phyloP scores from a whole-genome alignment of 1,140 invertebrate species.

The Zaprionus inermis region DNA sequence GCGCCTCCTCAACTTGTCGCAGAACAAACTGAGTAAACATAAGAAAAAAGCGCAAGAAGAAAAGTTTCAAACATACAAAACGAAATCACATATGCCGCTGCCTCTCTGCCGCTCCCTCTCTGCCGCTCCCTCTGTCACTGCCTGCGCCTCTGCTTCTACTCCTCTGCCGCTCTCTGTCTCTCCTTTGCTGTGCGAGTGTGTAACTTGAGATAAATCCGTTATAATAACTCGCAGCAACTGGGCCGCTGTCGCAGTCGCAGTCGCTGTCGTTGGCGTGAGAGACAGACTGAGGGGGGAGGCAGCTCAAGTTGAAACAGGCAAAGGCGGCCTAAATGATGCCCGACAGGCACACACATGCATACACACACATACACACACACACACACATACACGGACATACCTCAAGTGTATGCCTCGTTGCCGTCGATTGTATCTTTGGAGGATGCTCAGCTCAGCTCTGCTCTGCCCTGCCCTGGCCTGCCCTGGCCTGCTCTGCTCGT shows the following conservation, averaged over 20 bases:
- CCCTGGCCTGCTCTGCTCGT: neutral
- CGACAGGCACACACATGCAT: conserved; percentile 44
- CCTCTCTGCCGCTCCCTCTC: conserved; percentile 20
- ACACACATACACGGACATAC: conserved; percentile 34
- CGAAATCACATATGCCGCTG: conserved; percentile 60
- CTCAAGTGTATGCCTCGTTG: conserved; percentile 40
- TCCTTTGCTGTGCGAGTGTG: conserved; percentile 23
- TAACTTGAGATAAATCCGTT: conserved; percentile 82
- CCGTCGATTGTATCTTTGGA: conserved; percentile 74
- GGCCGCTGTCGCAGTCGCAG: conserved; percentile 29
- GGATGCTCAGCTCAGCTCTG: conserved; percentile 47
- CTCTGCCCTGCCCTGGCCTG: too few species aligned
- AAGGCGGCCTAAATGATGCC: conserved; percentile 64
- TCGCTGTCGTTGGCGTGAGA: neutral
- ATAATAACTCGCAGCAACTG: conserved; percentile 77
- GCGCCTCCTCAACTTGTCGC: conserved; percentile 31
- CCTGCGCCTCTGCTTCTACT: too few species aligned
- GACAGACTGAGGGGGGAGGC: neutral
- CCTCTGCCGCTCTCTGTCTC: conserved; percentile 23
- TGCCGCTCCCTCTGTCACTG: neutral
- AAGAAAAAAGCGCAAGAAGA: conserved; percentile 51
- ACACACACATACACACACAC: conserved; percentile 28
- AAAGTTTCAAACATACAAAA: conserved; percentile 66
- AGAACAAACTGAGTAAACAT: conserved; percentile 54
- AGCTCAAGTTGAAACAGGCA: conserved; percentile 24